These are phyloP conservation scores for Cryptus viduatorius DNA, from an alignment of 2,888 invertebrate genomes.

Conservation along the genomic window DNA sequence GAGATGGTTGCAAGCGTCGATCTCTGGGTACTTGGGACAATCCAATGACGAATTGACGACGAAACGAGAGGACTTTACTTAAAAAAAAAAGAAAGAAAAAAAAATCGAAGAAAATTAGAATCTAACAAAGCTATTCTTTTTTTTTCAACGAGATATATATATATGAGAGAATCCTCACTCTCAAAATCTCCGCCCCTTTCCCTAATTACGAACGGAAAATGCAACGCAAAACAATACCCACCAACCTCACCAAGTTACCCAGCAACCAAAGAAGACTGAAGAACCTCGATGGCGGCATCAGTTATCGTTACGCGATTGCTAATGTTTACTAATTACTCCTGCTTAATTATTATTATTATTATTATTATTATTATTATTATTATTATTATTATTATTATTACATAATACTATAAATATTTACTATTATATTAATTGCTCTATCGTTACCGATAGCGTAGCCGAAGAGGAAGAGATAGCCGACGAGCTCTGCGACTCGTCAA, in stretches of 20 bases:
- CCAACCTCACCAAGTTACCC: slow-evolving; percentile 85
- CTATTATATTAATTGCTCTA: slow-evolving; percentile 53
- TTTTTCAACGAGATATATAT: slow-evolving; percentile 26
- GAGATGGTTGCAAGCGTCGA: slow-evolving; percentile 42
- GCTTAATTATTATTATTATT: slow-evolving; percentile 69
- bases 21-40: slow-evolving; percentile 63
- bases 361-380: slow-evolving; percentile 61
- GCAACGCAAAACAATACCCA: slow-evolving; percentile 60
- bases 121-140: slow-evolving; percentile 9
- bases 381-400: slow-evolving; percentile 62
- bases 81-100: not conserved
- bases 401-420: slow-evolving; percentile 62
- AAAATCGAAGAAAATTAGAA: slow-evolving; percentile 19
- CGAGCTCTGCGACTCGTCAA: slow-evolving; percentile 43
- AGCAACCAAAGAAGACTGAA: slow-evolving; percentile 88
- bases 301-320: slow-evolving; percentile 79
- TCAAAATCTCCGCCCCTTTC: slow-evolving; percentile 2
- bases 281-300: slow-evolving; percentile 83
- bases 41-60: slow-evolving; percentile 45
- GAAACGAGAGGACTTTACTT: slow-evolving; percentile 21
- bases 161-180: not conserved
- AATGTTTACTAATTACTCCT: slow-evolving; percentile 72
- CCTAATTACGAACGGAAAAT: slow-evolving; percentile 40
- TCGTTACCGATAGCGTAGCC: slow-evolving; percentile 35
- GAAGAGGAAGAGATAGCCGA: slow-evolving; percentile 27